phyloP scores from a whole-genome alignment of 2,797 vertebrate genomes.

The Eulemur coronatus region DNA sequence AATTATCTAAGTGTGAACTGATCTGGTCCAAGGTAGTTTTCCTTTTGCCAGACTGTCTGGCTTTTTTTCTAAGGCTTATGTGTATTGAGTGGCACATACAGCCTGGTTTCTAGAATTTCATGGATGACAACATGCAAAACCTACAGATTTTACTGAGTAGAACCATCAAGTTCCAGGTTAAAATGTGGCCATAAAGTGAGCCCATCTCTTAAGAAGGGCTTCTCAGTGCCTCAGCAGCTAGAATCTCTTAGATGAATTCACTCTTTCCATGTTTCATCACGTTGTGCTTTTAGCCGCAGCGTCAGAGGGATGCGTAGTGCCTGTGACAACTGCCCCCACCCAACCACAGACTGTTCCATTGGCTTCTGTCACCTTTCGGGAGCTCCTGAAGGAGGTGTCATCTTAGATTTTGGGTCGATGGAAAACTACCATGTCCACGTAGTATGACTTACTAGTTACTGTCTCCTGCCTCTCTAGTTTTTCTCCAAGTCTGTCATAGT shows the following conservation, averaged over 20 bases:
- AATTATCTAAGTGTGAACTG: not conserved
- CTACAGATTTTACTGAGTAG: not conserved
- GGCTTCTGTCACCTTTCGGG: not conserved
- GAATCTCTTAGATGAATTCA: not conserved
- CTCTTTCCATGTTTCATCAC: constrained; percentile 23
- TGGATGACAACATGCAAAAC: not conserved
- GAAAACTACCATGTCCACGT: constrained; percentile 42
- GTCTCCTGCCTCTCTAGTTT: not conserved
- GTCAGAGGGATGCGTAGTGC: not conserved
- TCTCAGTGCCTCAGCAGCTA: not conserved
- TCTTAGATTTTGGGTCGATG: constrained; percentile 41
- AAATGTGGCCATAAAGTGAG: not conserved
- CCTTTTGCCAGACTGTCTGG: constrained; percentile 10
- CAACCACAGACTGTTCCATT: constrained; percentile 10
- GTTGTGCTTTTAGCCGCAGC: not conserved
- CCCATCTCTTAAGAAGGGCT: not conserved
- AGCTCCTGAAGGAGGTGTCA: constrained; percentile 22
- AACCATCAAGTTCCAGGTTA: not conserved
- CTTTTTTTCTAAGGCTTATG: constrained; percentile 25
- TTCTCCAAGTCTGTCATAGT: not conserved
- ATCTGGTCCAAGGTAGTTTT: not conserved
- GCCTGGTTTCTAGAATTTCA: constrained; percentile 31
- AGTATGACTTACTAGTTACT: not conserved
- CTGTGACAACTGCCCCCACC: not conserved
- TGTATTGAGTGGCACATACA: not conserved